Conservation (phyloP, 2,888 invertebrate species). For the Dryobotodes eremita region DNA sequence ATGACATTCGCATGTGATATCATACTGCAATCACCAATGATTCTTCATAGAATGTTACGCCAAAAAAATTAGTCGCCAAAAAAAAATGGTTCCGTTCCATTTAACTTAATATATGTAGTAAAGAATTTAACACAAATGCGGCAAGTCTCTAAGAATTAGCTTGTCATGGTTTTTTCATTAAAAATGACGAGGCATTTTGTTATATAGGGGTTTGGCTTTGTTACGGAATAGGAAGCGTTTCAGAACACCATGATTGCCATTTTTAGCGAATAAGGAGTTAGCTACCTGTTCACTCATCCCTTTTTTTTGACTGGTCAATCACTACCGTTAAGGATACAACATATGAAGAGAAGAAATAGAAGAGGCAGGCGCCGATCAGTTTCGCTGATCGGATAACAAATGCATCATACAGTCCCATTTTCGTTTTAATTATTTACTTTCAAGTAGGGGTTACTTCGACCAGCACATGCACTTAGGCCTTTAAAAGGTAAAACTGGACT, state of each 20-base stretch:
- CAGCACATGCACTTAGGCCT: no score
- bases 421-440: neutral
- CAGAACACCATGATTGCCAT: neutral
- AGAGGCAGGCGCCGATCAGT: neutral
- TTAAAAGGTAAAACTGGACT: neutral
- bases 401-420: neutral
- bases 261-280: neutral
- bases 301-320: neutral
- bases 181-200: slow-evolving; percentile 39
- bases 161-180: slow-evolving; percentile 46
- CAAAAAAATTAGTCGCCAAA: slow-evolving; percentile 5
- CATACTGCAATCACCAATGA: slow-evolving; percentile 2
- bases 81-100: slow-evolving; percentile 30
- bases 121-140: slow-evolving; percentile 14
- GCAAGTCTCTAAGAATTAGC: slow-evolving; percentile 24
- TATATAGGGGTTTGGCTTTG: slow-evolving; percentile 16
- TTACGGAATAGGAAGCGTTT: slow-evolving; percentile 8
- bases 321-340: neutral
- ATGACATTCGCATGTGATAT: slow-evolving; percentile 18
- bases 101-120: slow-evolving; percentile 22
- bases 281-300: no score
- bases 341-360: neutral
- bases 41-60: slow-evolving; percentile 17
- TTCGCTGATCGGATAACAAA: neutral
- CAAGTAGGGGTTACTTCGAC: neutral